Evolutionary conservation across 2,888 invertebrate genomes (phyloP).

Genomic region (Apantesis nais): DNA sequence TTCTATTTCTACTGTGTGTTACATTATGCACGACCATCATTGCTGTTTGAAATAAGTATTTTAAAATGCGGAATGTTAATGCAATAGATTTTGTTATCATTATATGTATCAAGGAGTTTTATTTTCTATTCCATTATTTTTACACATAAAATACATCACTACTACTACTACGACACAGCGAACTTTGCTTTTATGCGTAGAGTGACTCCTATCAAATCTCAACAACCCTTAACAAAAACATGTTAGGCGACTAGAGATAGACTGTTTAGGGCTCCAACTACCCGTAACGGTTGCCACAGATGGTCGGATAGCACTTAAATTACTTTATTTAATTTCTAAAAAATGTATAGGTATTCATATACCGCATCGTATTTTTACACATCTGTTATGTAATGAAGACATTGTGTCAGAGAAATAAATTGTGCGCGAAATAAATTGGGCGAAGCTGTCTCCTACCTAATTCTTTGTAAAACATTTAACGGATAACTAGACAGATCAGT

Average conservation of each 20-base stretch:
- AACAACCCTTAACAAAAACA: too few relatives aligned
- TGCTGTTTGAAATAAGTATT: neutral
- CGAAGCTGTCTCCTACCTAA: neutral
- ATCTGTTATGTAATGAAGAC: neutral
- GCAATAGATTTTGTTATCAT: too few relatives aligned
- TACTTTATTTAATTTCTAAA: neutral
- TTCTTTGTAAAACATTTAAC: slow-evolving; percentile 1
- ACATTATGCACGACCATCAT: neutral
- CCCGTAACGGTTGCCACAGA: too few relatives aligned
- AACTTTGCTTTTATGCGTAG: neutral
- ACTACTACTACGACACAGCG: neutral
- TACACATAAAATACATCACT: too few relatives aligned
- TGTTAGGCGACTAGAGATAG: too few relatives aligned
- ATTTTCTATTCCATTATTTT: too few relatives aligned
- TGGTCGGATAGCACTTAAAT: too few relatives aligned
- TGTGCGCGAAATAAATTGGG: neutral
- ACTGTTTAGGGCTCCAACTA: too few relatives aligned
- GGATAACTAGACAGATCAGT: slow-evolving; percentile 1
- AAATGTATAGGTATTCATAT: neutral
- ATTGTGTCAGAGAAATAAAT: slow-evolving; percentile 1
- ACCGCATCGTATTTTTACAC: neutral
- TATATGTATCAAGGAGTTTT: too few relatives aligned
- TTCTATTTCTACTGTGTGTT: neutral
- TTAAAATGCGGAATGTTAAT: neutral
- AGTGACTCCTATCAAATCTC: too few relatives aligned